Conservation (phyloP, 1,140 invertebrate species). For the Drosophila busckii region DNA sequence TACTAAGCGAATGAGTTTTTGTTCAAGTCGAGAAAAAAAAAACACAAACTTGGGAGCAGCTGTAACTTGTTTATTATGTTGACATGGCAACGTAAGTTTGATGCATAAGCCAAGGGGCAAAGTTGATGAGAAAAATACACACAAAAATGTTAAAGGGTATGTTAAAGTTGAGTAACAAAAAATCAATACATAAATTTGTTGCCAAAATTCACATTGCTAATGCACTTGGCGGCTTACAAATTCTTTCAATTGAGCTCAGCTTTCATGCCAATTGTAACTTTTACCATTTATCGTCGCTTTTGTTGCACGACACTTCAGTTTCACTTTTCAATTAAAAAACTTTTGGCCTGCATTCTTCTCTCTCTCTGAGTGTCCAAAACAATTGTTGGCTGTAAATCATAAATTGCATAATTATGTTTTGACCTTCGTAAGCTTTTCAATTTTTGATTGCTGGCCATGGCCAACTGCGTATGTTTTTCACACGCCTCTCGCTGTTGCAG, state of each 20-base stretch:
- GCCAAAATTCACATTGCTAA: too few relatives aligned
- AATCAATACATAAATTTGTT: too few relatives aligned
- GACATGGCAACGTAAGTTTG: constrained; percentile 23
- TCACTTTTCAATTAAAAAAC: constrained; percentile 32
- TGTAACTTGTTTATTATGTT: constrained; percentile 36
- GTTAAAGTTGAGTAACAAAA: too few relatives aligned
- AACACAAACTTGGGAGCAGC: constrained; percentile 16
- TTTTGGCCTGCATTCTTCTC: constrained; percentile 46
- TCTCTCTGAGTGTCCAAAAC: constrained; percentile 59
- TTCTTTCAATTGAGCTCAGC: too few relatives aligned
- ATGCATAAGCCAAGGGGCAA: neutral
- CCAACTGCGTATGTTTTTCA: constrained; percentile 53
- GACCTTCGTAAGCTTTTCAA: constrained; percentile 39
- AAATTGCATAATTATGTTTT: constrained; percentile 67
- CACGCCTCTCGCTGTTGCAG: constrained; percentile 17
- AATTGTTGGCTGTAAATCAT: constrained; percentile 66
- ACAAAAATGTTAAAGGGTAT: too few relatives aligned
- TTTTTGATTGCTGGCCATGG: constrained; percentile 17
- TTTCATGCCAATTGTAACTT: too few relatives aligned
- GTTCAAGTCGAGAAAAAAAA: too few relatives aligned
- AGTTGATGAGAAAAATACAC: neutral
- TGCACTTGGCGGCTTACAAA: too few relatives aligned
- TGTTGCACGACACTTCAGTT: too few relatives aligned
- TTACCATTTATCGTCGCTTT: too few relatives aligned
- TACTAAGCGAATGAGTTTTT: constrained; percentile 13